Evolutionary conservation across 1,140 invertebrate genomes (phyloP).

Genomic region (Heliconius nattereri): DNA sequence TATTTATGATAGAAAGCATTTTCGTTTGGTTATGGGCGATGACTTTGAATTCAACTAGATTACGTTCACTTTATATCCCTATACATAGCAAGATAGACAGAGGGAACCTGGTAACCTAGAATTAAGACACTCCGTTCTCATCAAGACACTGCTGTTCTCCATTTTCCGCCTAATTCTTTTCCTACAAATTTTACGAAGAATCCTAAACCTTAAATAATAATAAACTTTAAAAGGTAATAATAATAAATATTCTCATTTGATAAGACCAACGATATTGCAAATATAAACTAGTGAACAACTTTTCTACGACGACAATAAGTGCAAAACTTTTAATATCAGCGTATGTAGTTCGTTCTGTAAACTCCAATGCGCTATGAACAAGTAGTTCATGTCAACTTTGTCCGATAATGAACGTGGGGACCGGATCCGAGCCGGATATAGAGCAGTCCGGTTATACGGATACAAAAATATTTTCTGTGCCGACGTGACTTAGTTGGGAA

Average conservation of each 20-base stretch:
- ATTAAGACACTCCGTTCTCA: too few species aligned
- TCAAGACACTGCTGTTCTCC: too few species aligned
- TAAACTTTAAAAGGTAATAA: too few species aligned
- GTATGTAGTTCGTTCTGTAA: slow-evolving; percentile 24
- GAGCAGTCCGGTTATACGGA: slow-evolving; percentile 26
- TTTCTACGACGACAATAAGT: slow-evolving; percentile 24
- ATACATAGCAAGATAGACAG: too few species aligned
- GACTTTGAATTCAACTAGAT: too few species aligned
- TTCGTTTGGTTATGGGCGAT: too few species aligned
- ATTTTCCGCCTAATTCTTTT: too few species aligned
- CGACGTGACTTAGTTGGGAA: slow-evolving; percentile 2
- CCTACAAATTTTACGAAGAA: too few species aligned
- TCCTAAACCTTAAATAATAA: too few species aligned
- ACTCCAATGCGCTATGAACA: slow-evolving; percentile 28
- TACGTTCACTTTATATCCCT: too few species aligned
- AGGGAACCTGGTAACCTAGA: too few species aligned
- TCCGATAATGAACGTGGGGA: slow-evolving; percentile 36
- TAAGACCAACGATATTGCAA: slow-evolving; percentile 13
- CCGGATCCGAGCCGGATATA: slow-evolving; percentile 25
- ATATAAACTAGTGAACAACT: slow-evolving; percentile 18
- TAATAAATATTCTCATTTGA: slow-evolving; percentile 2
- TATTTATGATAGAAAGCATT: too few species aligned
- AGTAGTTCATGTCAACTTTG: slow-evolving; percentile 35
- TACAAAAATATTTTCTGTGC: slow-evolving; percentile 35
- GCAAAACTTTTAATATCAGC: slow-evolving; percentile 36